Percentiles rank a stretch among this genome's conserved stretches.
phyloP scores from a whole-genome alignment of 2,888 invertebrate genomes.

The Carcina quercana region DNA sequence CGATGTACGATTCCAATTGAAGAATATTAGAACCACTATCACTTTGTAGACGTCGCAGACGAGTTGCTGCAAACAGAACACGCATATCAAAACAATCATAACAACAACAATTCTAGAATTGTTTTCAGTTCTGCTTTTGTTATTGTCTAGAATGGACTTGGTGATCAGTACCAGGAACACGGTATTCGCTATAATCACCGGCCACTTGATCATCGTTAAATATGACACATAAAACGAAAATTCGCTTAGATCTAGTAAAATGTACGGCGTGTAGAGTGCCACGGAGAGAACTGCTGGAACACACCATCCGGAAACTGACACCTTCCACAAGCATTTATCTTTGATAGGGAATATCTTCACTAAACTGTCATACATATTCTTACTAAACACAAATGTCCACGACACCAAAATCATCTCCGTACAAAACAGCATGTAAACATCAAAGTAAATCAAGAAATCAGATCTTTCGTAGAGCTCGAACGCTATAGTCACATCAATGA shows the following conservation, averaged over 20 bases:
- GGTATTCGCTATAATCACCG: conserved; percentile 41
- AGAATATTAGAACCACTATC: conserved; percentile 12
- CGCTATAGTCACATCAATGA: conserved; percentile 26
- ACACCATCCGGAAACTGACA: conserved; percentile 40
- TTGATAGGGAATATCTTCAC: conserved; percentile 42
- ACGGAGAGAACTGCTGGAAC: conserved; percentile 28
- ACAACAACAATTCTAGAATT: conserved; percentile 39
- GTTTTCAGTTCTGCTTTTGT: conserved; percentile 29
- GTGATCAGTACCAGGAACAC: conserved; percentile 37
- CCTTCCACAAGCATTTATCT: conserved; percentile 28
- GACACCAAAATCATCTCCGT: conserved; percentile 41
- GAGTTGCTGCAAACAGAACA: conserved; percentile 51
- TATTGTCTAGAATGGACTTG: conserved; percentile 34
- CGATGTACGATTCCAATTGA: not conserved
- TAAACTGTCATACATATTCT: conserved; percentile 46
- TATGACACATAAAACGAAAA: conserved; percentile 27
- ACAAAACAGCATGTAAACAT: conserved; percentile 30
- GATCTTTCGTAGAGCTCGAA: conserved; percentile 7
- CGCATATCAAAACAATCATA: conserved; percentile 45
- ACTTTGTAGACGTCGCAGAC: conserved; percentile 41
- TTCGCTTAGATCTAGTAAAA: conserved; percentile 14
- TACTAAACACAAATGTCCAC: conserved; percentile 59
- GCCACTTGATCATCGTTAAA: conserved; percentile 46
- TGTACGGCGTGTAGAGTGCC: conserved; percentile 18
- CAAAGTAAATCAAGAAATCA: conserved; percentile 20